phyloP scores from a whole-genome alignment of 2,888 invertebrate genomes.

The Griposia aprilina region DNA sequence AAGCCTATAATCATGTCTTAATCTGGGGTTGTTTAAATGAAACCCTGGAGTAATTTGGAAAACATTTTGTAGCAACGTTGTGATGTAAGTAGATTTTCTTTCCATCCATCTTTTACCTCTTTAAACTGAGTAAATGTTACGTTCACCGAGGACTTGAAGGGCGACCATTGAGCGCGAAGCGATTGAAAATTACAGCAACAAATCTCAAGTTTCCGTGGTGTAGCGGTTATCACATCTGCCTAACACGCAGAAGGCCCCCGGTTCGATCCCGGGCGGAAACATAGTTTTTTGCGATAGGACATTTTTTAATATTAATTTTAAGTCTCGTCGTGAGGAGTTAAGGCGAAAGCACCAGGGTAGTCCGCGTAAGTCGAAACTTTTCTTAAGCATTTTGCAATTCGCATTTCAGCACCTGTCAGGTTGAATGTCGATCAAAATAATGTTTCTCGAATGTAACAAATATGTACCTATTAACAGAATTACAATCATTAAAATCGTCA shows the following conservation, averaged over 20 bases:
- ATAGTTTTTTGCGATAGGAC: conserved; percentile 74
- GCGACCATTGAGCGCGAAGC: background rate
- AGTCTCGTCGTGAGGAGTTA: background rate
- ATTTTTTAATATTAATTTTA: background rate
- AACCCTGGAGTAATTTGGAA: background rate
- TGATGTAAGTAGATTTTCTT: background rate
- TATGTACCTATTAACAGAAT: background rate
- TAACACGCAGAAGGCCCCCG: conserved; percentile 97
- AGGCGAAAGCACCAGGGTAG: background rate
- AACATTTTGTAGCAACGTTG: background rate
- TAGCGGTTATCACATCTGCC: conserved; percentile 98
- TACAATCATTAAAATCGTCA: no score
- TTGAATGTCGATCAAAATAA: background rate
- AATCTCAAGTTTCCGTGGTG: conserved; percentile 93
- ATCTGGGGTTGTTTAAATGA: background rate
- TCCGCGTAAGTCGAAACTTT: background rate
- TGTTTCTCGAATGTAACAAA: no score
- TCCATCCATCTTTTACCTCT: background rate
- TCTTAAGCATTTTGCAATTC: background rate
- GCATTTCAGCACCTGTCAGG: no score
- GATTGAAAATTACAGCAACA: accelerated
- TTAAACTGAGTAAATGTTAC: background rate
- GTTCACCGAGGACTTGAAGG: background rate
- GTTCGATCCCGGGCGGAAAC: conserved; percentile 97
- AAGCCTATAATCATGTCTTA: background rate